Evolutionary conservation across 2,797 vertebrate genomes (phyloP), one percentile per base, ranked within the genome.

Genomic region (Enteromius argenteus): DNA sequence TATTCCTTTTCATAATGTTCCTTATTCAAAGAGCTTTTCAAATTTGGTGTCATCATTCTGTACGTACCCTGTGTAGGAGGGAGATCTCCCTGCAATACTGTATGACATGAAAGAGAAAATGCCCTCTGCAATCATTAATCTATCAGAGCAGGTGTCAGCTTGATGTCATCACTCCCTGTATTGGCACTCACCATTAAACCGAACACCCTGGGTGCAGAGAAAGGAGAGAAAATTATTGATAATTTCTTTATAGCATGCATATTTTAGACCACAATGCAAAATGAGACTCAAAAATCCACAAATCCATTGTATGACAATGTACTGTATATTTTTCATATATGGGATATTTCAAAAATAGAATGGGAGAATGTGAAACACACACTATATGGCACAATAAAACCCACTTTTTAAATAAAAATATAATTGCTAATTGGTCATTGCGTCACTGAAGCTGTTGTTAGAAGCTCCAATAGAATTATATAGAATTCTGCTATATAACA

Each of bases 1-100:
- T 83, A 89, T 89, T 89, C 86, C 19, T 66, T 87, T 86, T 86
- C 81, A 87, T 80, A 72, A 67, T 75, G 49, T 77, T 84, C 66
- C 13, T 32, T 35, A 78, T 78, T 69, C 74, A 84, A 84, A 77
- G 19, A 60, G 73, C 80, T 81, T 87, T 86, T 85, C 82, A 84
- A 73, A 86, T 78, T 62, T 49, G 7, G 67, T 81, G 71, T 86
- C 86, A 86, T 78, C 64, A 81, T 85, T 46, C 73, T 49, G 73
- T 56, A 86, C 8, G 37, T 21, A 77, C 37, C 19, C 69, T 15
- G 37, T 15, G 39, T 80, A 80, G 83, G 64, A 83, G 30, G 51
- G 30, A 84, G 74, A 84, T 79, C 69, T 86, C 79, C 42, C 46
- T 58, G 68, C n/a, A 27, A 49, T 80, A 73, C 79, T 32, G 58